A percentile compares a stretch with the other conserved stretches of the same genome.
These are phyloP conservation scores for Atta colombica DNA, from an alignment of 1,140 invertebrate genomes.

Conservation along the genomic window DNA sequence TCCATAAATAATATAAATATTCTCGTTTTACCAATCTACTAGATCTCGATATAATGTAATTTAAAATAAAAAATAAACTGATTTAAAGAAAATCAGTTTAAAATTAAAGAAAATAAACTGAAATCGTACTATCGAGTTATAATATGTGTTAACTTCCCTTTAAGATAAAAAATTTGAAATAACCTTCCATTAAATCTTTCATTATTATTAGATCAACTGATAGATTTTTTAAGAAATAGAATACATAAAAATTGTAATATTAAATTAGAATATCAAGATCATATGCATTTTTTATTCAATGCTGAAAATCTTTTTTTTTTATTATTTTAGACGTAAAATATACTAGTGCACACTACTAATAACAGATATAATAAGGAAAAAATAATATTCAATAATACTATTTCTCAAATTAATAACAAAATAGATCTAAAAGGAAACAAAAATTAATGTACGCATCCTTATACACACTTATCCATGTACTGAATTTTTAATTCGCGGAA, in stretches of 20 bases:
- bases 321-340: conserved; percentile 1
- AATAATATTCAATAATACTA: conserved; percentile 9
- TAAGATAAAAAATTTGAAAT: neutral
- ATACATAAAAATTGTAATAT: neutral
- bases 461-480: neutral
- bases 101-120: neutral
- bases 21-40: neutral
- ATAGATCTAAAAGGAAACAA: neutral
- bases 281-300: neutral
- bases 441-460: neutral
- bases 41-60: neutral
- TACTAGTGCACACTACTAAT: neutral
- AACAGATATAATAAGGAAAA: neutral
- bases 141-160: neutral
- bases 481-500: neutral
- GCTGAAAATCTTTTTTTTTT: neutral
- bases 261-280: neutral
- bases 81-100: neutral
- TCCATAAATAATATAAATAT: neutral
- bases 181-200: neutral
- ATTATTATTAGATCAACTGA: neutral
- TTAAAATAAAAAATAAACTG: neutral
- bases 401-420: neutral
- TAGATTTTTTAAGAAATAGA: neutral
- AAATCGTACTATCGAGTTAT: neutral